Evolutionary conservation across 2,888 invertebrate species (phyloP).

Genomic region (Protodeltote pygarga): DNA sequence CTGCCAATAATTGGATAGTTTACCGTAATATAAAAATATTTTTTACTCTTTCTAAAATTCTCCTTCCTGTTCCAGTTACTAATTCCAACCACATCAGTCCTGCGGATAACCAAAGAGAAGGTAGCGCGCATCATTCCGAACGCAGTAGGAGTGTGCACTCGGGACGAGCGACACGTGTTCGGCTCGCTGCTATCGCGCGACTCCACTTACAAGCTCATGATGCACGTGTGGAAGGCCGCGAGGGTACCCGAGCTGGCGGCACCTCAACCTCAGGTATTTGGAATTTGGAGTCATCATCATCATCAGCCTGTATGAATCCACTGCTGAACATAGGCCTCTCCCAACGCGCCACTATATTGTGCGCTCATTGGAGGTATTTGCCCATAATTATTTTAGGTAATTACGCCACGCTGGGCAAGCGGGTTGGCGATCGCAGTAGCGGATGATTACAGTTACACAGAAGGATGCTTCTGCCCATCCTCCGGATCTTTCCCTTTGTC

Average conservation of each 20-base stretch:
- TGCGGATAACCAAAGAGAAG: constrained; percentile 96
- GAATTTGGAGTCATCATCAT: neutral
- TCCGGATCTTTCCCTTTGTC: no score
- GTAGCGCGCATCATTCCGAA: constrained; percentile 98
- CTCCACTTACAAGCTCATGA: constrained; percentile 95
- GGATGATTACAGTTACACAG: no score
- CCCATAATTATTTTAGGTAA: constrained; percentile 7
- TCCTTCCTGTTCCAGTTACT: constrained; percentile 94
- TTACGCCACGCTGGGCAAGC: no score
- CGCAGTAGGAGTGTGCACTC: constrained; percentile 95
- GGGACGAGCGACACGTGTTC: constrained; percentile 95
- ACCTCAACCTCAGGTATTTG: constrained; percentile 69
- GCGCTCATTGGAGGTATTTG: neutral
- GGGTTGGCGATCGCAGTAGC: no score
- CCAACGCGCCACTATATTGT: no score
- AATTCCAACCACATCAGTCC: constrained; percentile 94
- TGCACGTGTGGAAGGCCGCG: constrained; percentile 92
- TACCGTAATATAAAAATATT: no score
- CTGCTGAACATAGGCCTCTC: no score
- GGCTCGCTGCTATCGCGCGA: constrained; percentile 96
- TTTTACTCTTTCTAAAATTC: no score
- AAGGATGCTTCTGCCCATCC: no score
- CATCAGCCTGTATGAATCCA: no score
- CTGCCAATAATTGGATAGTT: no score
- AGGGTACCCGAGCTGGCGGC: constrained; percentile 76